Evolutionary conservation across 2,797 vertebrate genomes (phyloP).

Genomic region (Eidolon dupreanum): DNA sequence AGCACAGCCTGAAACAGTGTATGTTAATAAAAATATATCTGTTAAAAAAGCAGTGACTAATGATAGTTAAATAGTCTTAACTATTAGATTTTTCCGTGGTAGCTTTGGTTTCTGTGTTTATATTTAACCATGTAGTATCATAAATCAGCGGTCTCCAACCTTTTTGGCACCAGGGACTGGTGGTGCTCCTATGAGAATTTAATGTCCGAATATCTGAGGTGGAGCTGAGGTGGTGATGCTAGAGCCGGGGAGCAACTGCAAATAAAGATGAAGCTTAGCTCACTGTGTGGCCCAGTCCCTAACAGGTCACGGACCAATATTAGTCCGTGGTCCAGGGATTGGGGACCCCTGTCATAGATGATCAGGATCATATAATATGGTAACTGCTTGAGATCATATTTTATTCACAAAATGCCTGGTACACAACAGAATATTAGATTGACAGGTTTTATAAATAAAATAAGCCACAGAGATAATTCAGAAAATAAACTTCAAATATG

Average conservation of each 20-base stretch:
- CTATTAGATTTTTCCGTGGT: background rate
- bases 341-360: background rate
- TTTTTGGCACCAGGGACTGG: too few relatives aligned
- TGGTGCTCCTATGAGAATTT: too few relatives aligned
- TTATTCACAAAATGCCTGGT: background rate
- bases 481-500: background rate
- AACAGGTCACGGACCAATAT: too few relatives aligned
- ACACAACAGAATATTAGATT: background rate
- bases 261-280: too few relatives aligned
- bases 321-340: too few relatives aligned
- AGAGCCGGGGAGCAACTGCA: too few relatives aligned
- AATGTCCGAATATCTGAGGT: too few relatives aligned
- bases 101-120: background rate
- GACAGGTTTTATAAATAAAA: background rate
- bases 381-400: background rate
- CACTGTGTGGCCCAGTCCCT: too few relatives aligned
- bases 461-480: background rate
- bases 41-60: background rate
- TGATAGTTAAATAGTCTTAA: background rate
- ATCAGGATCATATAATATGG: background rate
- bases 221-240: too few relatives aligned
- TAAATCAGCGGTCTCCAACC: background rate
- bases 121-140: background rate
- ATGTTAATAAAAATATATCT: background rate
- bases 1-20: background rate